Base-by-base conservation (phyloP, 2,797 vertebrate genomes). In the Sphenodon punctatus region DNA sequence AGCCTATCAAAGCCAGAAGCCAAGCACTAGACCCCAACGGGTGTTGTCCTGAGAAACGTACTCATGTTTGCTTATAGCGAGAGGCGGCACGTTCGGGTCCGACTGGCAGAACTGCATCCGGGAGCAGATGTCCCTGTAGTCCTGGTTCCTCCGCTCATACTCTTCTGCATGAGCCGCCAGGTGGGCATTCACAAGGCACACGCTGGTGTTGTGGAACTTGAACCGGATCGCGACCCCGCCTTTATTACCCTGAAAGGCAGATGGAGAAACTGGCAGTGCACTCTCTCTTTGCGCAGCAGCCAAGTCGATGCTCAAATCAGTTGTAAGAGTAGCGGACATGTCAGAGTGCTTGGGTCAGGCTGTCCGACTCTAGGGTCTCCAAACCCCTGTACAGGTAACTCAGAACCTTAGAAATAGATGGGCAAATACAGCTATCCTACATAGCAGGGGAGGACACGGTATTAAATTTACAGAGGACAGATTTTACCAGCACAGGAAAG, bases 171-270 rank as follows among this genome's bases (percentile, higher is more conserved):
- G 98, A 58, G 99, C 98, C 10, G 98, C 98, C 4, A 99, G 92
- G 93, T 99, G 98, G 58, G 97, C 97, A 84, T 98, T 99, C 84
- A 99, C 98, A 42, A 99, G n/a, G 22, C 99, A 99, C 89, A 99
- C 78, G 16, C 97, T 97, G 2, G 98, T 98, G 93, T 97, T 98
- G 82, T 99, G 98, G 89, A 99, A 97, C 45, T 94, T 96, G 94
- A 99, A 99, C 69, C 98, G 96, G 90, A 99, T 88, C 3, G 97
- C 97, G 79, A 99, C 99, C 0, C 97, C 99, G 1, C 99, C 98
- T 92, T 99, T 99, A 96, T 99, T 99, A 78, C 98, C 98, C 99
- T 99, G 90, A 3, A 56, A 85, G 65, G 84, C 78, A 85, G 46
- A 88, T 13, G 42, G 68, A 75, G 38, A 55, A 2, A 0, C 7